Evolutionary conservation across 2,888 invertebrate species (phyloP), one percentile per base, ranked within the genome.

Genomic region (Heliconius sara): DNA sequence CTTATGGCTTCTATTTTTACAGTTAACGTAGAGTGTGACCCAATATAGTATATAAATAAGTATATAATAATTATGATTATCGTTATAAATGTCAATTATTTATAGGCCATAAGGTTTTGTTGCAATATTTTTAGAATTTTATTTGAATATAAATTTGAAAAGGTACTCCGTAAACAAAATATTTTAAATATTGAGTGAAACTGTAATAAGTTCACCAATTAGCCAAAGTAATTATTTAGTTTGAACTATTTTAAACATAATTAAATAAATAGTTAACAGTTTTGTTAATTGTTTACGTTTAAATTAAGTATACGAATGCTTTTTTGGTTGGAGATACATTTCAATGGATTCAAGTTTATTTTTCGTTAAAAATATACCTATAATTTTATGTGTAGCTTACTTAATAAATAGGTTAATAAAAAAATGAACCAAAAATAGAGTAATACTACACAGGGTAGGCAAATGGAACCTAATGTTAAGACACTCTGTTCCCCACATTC

Each of bases 211-310:
- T 57, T 57, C 7, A 30, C 22, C 19, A 34, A 73, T 73, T 34
- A 57, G 30, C 34, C 7, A 57, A 34, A 30, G 57, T 57, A 60
- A 34, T 73, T 34, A 57, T 34, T 73, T 34, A 57, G 57, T 73
- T 34, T 73, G n/a, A 57, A 71, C n/a, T 30, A 71, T 71, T 71
- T 52, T 25, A 71, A 73, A 73, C 34, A n/a, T 60, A 22, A 34
- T 73, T 57, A 30, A 73, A 57, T 57, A 73, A 73, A 57, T 57
- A 57, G 57, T 60, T 57, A 39, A 73, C 57, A 73, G 25, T 73
- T 73, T 73, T 30, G n/a, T n/a, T 30, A 73, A 39, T 34, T 57
- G 73, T 60, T 73, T 13, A 73, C 73, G 16, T n/a, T 73, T 57
- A 60, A 68, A 43, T 22, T 39, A 68, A 39, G 12, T 68, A n/a